Conservation (phyloP, 92 coral and sea anemone species). For the Ricordea florida region DNA sequence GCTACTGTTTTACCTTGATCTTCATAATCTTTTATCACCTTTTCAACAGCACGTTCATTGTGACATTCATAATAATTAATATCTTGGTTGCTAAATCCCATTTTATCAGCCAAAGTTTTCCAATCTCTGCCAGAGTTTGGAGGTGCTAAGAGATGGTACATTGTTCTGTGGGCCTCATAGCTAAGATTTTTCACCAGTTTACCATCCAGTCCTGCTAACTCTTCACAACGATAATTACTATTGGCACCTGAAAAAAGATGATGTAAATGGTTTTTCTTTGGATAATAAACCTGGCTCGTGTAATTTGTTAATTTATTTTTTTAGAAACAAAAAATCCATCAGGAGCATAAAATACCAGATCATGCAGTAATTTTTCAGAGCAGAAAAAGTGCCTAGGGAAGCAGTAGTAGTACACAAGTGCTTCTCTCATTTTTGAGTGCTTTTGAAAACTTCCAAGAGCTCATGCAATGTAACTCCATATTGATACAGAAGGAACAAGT, state of each 20-base stretch:
- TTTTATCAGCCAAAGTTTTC: slow-evolving; percentile 62
- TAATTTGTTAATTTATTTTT: too few species aligned
- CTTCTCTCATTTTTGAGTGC: too few species aligned
- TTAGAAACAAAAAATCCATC: too few species aligned
- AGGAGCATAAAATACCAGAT: too few species aligned
- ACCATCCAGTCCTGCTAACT: slow-evolving; percentile 25
- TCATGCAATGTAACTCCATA: too few species aligned
- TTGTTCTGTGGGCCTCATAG: slow-evolving; percentile 43
- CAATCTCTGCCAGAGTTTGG: slow-evolving; percentile 48
- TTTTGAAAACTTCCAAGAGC: too few species aligned
- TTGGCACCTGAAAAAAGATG: too few species aligned
- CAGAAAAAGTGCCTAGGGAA: too few species aligned
- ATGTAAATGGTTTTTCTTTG: neutral
- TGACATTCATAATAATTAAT: slow-evolving; percentile 48
- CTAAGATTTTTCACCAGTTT: slow-evolving; percentile 75
- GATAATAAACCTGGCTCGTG: neutral
- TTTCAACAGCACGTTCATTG: slow-evolving; percentile 69
- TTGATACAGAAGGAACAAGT: too few species aligned
- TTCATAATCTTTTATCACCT: slow-evolving; percentile 37
- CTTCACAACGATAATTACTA: too few species aligned
- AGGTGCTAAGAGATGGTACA: slow-evolving; percentile 59
- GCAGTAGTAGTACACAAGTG: too few species aligned
- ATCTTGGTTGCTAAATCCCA: slow-evolving; percentile 60
- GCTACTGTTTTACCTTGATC: slow-evolving; percentile 23
- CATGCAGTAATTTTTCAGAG: too few species aligned